Evolutionary conservation across 2,113 vertebrate genomes (phyloP).

Genomic region (Propithecus coquereli): DNA sequence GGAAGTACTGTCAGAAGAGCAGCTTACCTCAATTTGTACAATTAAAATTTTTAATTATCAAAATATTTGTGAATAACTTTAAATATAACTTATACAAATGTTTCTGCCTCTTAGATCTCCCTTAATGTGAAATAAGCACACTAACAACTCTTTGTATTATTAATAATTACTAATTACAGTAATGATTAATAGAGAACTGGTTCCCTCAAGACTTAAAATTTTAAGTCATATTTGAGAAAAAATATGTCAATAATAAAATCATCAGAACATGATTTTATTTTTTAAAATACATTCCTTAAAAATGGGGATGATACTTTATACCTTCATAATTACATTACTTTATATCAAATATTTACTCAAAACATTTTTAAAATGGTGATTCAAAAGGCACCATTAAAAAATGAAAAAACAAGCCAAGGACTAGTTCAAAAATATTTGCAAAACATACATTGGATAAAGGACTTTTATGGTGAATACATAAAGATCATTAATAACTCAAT

Average conservation of each 20-base stretch:
- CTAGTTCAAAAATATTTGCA: conserved; percentile 1
- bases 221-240: conserved; percentile 31
- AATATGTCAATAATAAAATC: not conserved
- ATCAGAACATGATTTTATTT: not conserved
- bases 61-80: not conserved
- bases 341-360: not conserved
- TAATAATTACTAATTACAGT: not conserved
- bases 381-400: conserved; percentile 18
- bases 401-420: not conserved
- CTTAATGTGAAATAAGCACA: conserved; percentile 19
- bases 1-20: not conserved
- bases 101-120: not conserved
- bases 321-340: not conserved
- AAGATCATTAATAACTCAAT: not conserved
- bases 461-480: not conserved
- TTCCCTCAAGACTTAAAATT: not conserved
- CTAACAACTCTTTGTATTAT: not conserved
- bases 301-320: not conserved
- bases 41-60: not conserved
- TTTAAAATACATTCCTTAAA: not conserved
- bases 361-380: not conserved
- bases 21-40: not conserved
- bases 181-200: not conserved
- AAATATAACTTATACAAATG: not conserved
- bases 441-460: conserved; percentile 3